These are phyloP conservation scores for Pygoscelis antarcticus DNA, from an alignment of 2,113 vertebrate species.

Conservation along the genomic window DNA sequence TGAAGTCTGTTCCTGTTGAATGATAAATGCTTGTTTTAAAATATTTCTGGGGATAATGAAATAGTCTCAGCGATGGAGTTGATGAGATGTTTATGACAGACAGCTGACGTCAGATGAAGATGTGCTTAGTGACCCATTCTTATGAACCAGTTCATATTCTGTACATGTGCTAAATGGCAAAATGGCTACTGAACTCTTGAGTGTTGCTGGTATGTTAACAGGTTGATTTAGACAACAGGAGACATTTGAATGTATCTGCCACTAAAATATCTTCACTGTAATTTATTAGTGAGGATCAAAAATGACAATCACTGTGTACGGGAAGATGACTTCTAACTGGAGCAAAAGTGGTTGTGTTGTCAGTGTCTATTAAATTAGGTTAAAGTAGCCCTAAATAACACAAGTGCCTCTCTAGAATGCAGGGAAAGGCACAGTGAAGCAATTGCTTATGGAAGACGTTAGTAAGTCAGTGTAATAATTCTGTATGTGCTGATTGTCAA, in stretches of 20 bases:
- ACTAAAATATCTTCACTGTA: not conserved
- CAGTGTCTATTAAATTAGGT: not conserved
- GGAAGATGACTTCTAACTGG: not conserved
- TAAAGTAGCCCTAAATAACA: not conserved
- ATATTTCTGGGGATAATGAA: not conserved
- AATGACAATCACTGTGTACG: not conserved
- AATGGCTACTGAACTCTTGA: not conserved
- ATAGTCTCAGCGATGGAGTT: not conserved
- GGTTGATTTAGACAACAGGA: not conserved
- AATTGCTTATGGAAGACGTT: not conserved
- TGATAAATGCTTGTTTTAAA: not conserved
- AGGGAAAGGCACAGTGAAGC: not conserved
- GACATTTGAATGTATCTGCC: not conserved
- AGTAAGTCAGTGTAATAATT: not conserved
- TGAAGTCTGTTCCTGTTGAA: not conserved
- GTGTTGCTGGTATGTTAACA: not conserved
- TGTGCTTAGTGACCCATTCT: not conserved
- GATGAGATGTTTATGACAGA: not conserved
- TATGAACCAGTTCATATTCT: not conserved
- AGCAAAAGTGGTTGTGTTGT: not conserved
- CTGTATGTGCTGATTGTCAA: not conserved
- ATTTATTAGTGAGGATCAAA: not conserved
- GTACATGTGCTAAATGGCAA: not conserved
- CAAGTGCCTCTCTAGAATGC: not conserved
- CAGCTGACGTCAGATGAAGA: not conserved